phyloP scores from a whole-genome alignment of 2,113 vertebrate species.

The Tyto alba region DNA sequence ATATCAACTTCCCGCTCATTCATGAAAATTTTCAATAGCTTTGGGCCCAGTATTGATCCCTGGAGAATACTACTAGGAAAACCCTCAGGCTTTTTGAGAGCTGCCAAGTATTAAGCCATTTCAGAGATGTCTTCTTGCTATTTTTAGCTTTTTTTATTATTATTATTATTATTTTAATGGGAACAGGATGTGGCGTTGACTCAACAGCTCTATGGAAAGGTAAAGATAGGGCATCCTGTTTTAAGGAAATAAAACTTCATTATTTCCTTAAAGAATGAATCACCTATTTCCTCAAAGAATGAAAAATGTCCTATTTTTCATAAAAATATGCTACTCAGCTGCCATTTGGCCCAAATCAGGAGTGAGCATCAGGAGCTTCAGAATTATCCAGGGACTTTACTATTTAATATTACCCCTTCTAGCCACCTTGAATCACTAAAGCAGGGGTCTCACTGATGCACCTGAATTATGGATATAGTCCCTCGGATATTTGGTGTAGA shows the following conservation, averaged over 20 bases:
- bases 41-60: background rate
- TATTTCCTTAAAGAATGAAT: background rate
- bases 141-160: background rate
- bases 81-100: background rate
- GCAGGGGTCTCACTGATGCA: background rate
- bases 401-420: background rate
- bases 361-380: background rate
- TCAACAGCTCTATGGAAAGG: background rate
- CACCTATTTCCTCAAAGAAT: background rate
- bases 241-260: background rate
- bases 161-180: no score
- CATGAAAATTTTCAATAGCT: background rate
- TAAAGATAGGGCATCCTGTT: background rate
- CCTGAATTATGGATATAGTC: background rate
- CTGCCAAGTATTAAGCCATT: background rate
- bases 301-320: background rate
- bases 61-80: background rate
- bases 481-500: background rate
- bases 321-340: background rate
- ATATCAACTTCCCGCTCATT: background rate
- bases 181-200: background rate
- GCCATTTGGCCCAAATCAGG: background rate
- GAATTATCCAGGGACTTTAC: background rate
- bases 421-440: background rate
- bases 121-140: background rate